phyloP scores from a whole-genome alignment of 2,888 invertebrate species.

The Eristalis intricaria region DNA sequence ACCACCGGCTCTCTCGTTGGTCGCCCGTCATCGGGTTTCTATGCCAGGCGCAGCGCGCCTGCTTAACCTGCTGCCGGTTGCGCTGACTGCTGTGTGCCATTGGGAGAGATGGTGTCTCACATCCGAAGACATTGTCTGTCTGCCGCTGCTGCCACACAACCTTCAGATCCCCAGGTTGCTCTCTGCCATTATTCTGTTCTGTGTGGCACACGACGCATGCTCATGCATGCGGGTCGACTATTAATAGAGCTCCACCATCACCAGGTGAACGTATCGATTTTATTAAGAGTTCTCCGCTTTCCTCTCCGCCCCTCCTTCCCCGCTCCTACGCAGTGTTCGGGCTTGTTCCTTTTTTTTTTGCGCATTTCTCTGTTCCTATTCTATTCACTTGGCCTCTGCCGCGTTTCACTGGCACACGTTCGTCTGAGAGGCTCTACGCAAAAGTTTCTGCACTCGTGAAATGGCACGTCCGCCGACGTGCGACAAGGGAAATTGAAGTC shows the following conservation, averaged over 20 bases:
- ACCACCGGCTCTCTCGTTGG: constrained; percentile 42
- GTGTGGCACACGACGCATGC: constrained; percentile 71
- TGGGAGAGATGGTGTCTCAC: constrained; percentile 51
- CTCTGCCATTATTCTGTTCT: constrained; percentile 57
- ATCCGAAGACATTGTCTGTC: constrained; percentile 56
- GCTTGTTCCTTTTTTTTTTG: neutral
- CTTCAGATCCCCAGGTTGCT: constrained; percentile 65
- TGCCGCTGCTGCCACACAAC: constrained; percentile 50
- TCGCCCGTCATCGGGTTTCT: constrained; percentile 42
- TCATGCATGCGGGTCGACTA: constrained; percentile 71
- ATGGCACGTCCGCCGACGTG: constrained; percentile 54
- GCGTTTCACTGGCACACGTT: constrained; percentile 61
- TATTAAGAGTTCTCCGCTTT: constrained; percentile 51
- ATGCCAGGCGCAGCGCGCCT: constrained; percentile 56
- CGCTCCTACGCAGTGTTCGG: neutral
- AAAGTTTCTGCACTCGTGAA: constrained; percentile 57
- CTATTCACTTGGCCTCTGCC: constrained; percentile 23
- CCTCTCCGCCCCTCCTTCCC: neutral
- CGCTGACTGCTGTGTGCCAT: constrained; percentile 12
- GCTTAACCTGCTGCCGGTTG: constrained; percentile 61
- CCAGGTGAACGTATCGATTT: constrained; percentile 70
- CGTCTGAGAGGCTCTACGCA: constrained; percentile 32
- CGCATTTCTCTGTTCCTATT: constrained; percentile 3
- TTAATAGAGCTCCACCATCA: constrained; percentile 71
- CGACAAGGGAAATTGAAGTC: constrained; percentile 58